Evolutionary conservation across 2,888 invertebrate genomes (phyloP), one percentile per base, ranked within the genome.

Genomic region (Rotaria sp.): DNA sequence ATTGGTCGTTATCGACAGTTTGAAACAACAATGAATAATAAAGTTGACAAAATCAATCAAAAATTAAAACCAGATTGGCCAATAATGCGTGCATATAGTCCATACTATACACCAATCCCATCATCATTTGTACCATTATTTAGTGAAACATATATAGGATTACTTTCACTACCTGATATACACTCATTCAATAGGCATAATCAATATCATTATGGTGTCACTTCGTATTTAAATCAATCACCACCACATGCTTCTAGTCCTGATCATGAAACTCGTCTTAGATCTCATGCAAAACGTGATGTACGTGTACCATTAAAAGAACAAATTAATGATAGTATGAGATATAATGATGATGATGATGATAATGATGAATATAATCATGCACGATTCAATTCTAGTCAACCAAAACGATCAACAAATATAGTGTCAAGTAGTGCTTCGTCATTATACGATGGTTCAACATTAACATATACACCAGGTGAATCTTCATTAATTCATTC

Each of bases 241-340:
- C 5, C 41, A 11, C 38, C 24, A 45, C 45, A 45, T n/a, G n/a
- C 41, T 8, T 80, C 80, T 45, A 67, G 67, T 67, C 80, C 80
- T 5, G 80, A 80, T 80, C 45, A 45, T 45, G 80, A 80, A 45
- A 45, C 21, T n/a, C 41, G 45, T 26, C 3, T 26, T 13, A 41
- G 45, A n/a, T 41, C 80, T 45, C n/a, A 45, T 80, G 8, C 80
- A 45, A 80, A 26, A 26, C 80, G 80, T 26, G 80, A 80, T 80
- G 80, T 80, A 80, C 80, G 80, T 45, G 80, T 80, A 45, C 80
- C 80, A 80, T 80, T 80, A 15, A 80, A 80, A 41, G 41, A 80
- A 21, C 26, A 45, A 11, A 45, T 26, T 2, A 26, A 41, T 80
- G 80, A 80, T 11, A 41, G n/a, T 45, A 38, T 74, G 21, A 74